A percentile compares a stretch with the other conserved stretches of the same genome.
Conservation (phyloP, 2,113 vertebrate species). For the Peromyscus polionotus region DNA sequence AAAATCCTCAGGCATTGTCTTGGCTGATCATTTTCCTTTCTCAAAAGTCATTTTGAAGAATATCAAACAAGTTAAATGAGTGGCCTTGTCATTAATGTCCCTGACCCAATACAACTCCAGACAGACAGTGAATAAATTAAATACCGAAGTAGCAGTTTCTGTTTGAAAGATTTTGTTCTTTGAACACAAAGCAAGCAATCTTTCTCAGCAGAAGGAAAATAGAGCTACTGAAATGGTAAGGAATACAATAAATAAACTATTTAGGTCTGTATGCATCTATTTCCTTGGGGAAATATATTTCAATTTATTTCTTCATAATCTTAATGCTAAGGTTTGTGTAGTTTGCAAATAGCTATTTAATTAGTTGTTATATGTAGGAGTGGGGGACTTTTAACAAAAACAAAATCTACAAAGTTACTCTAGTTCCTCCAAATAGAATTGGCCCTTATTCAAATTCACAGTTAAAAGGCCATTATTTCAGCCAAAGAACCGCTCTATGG, state of each 20-base stretch:
- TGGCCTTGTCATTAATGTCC: conserved; percentile 54
- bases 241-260: background rate
- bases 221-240: conserved; percentile 33
- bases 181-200: conserved; percentile 49
- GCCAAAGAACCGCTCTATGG: background rate
- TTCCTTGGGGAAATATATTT: conserved; percentile 7
- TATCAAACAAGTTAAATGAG: conserved; percentile 24
- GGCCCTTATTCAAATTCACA: conserved; percentile 1
- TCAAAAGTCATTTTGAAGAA: conserved; percentile 43
- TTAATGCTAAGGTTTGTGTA: background rate
- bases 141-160: conserved; percentile 20
- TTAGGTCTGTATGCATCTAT: background rate
- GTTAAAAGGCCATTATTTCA: background rate
- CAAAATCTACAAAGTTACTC: background rate
- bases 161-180: conserved; percentile 56
- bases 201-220: background rate
- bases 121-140: conserved; percentile 54
- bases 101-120: conserved; percentile 21
- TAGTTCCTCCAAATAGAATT: background rate
- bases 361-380: conserved; percentile 33
- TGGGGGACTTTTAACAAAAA: background rate
- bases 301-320: conserved; percentile 25
- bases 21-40: conserved; percentile 42
- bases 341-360: conserved; percentile 10
- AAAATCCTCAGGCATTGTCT: background rate